Base-by-base conservation (phyloP, 2,888 invertebrate species). In the Torymus auratus region DNA sequence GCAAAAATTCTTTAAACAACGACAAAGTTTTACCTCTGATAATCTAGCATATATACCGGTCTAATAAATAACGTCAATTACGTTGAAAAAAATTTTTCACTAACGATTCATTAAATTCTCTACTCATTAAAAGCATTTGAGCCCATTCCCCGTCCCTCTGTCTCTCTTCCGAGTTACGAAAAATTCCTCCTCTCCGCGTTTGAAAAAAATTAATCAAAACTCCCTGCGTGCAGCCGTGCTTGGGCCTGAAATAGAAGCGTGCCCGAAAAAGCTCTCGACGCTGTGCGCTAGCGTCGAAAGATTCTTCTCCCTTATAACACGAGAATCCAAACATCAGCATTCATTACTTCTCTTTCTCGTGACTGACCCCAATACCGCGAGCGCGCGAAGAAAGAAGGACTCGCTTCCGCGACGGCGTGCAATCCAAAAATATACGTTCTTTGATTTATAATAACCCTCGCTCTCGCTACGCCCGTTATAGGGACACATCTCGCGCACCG, bases 401-500 rank as follows among this genome's bases (percentile, higher is more conserved):
- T 41, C 61, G 14, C 41, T 41, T 41, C 15, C 62, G 17, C 62
- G 73, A 58, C 17, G 53, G 14, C 41, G 15, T 53, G 15, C 64
- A 7, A 11, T 62, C 68, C 58, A 28, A 71, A 78, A 71, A 78
- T 77, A 28, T 28, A 77, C 62, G 12, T 70, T 60, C 58, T 74
- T 79, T 69, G 73, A 80, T 74, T 80, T 74, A 80, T 74, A 80
- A 75, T 65, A 64, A 53, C 41, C 55, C 56, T 55, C 41, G 41
- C 7, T 41, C 41, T 41, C 7, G 1, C 41, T 41, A 7, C 41
- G 41, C 41, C 7, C 7, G 41, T 41, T 41, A 41, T 41, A 41
- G 41, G 41, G 41, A 41, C 41, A 41, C 41, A 41, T 41, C 41
- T 7, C 7, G 5, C 41, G 41, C n/a, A n/a, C 7, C 7, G 41